A percentile compares a stretch with the other conserved stretches of the same genome.
These are phyloP conservation scores for Falco punctatus DNA, from an alignment of 2,113 vertebrate genomes.

Conservation along the genomic window DNA sequence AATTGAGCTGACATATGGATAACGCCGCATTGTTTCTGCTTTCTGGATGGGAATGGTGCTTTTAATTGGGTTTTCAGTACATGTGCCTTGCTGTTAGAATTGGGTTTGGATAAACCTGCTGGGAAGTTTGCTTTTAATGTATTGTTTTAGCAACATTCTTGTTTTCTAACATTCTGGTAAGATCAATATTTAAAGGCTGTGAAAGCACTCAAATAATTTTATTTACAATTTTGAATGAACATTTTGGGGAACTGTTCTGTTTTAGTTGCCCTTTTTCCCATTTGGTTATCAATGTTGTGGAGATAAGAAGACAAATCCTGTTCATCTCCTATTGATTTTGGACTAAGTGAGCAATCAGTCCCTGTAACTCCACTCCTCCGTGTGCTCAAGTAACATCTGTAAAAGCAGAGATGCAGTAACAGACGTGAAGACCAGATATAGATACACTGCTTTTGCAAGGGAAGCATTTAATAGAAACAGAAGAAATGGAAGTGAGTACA, in stretches of 20 bases:
- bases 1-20: conserved; percentile 18
- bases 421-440: not conserved
- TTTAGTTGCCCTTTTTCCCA: not conserved
- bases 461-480: conserved; percentile 26
- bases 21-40: not conserved
- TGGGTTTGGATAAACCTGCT: conserved; percentile 19
- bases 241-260: not conserved
- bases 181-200: not conserved
- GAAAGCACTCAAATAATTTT: conserved; percentile 19
- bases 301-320: conserved; percentile 17
- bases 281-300: conserved; percentile 22
- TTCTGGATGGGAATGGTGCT: not conserved
- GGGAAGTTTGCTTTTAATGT: conserved; percentile 15
- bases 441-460: not conserved
- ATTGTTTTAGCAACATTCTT: not conserved
- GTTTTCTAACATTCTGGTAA: conserved; percentile 3
- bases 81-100: not conserved
- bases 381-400: conserved; percentile 14
- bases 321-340: conserved; percentile 44
- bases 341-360: conserved; percentile 28
- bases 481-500: not conserved
- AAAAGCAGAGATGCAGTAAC: not conserved
- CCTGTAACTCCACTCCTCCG: not conserved
- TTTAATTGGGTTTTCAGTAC: conserved; percentile 16
- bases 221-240: not conserved